These are phyloP conservation scores for Antheraea pernyi DNA, from an alignment of 1,140 invertebrate genomes.

Conservation along the genomic window DNA sequence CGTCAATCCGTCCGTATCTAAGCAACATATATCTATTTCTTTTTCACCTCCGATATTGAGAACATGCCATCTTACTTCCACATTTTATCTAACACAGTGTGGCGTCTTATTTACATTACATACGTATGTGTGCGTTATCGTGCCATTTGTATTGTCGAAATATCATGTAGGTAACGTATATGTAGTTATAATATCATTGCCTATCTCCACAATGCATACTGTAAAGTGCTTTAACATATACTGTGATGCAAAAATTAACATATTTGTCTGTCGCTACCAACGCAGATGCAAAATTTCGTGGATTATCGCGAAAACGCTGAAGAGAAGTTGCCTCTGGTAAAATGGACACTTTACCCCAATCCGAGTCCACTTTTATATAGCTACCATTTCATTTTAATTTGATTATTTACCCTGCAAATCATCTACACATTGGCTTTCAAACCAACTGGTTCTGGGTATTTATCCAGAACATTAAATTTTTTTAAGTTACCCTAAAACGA, in stretches of 20 bases:
- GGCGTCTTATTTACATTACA: too few species aligned
- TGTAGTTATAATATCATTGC: too few species aligned
- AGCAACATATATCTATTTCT: too few species aligned
- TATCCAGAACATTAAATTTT: neutral
- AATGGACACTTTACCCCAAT: conserved; percentile 64
- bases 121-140: too few species aligned
- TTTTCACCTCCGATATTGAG: too few species aligned
- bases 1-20: too few species aligned
- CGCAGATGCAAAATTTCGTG: conserved; percentile 89
- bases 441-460: neutral
- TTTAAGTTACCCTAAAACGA: conserved; percentile 9
- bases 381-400: conserved; percentile 47
- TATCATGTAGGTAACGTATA: too few species aligned
- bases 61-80: too few species aligned
- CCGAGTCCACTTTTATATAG: conserved; percentile 60
- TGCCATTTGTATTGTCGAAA: too few species aligned
- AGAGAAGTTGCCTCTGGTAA: conserved; percentile 94
- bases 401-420: conserved; percentile 39
- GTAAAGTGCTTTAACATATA: conserved; percentile 36
- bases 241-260: conserved; percentile 46
- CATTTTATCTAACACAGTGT: too few species aligned
- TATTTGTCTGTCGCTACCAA: conserved; percentile 71
- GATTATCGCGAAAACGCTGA: conserved; percentile 92
- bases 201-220: conserved; percentile 5
- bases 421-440: conserved; percentile 13